Conservation (phyloP, 1,140 invertebrate genomes). For the Tetragonula clypearis region DNA sequence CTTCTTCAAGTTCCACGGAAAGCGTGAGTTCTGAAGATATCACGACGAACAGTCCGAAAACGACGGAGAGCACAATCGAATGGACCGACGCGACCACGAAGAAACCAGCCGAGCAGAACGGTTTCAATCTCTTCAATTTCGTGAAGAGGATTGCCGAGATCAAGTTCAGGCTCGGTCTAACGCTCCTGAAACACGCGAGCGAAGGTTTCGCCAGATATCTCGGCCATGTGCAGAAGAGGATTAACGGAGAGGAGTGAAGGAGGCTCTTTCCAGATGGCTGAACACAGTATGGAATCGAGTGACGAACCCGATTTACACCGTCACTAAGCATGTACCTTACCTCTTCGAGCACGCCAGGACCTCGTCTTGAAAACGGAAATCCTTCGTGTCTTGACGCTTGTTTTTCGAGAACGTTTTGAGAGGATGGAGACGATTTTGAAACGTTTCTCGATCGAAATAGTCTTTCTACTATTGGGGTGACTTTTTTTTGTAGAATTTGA, state of each 20-base stretch:
- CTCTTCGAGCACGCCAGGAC: not conserved
- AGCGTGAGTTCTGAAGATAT: not conserved
- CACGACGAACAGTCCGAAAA: constrained; percentile 30
- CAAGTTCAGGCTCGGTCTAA: constrained; percentile 81
- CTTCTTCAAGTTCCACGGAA: constrained; percentile 21
- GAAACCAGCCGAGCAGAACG: constrained; percentile 63
- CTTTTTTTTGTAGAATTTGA: not conserved
- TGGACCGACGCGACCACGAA: constrained; percentile 64
- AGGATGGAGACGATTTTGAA: not conserved
- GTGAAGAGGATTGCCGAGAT: constrained; percentile 81
- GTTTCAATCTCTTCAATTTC: constrained; percentile 78
- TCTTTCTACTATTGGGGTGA: not conserved
- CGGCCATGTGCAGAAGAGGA: constrained; percentile 80
- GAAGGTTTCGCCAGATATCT: constrained; percentile 82
- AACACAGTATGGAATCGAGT: not conserved
- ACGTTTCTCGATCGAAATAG: not conserved
- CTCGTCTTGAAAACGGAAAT: not conserved
- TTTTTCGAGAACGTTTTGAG: not conserved
- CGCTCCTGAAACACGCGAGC: constrained; percentile 80
- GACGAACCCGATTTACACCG: not conserved
- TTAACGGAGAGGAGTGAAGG: constrained; percentile 77
- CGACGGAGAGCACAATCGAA: constrained; percentile 61
- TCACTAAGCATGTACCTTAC: not conserved
- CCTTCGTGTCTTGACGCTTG: not conserved
- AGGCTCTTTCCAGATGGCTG: not conserved